These are phyloP conservation scores for Pleuronectes platessa DNA, from an alignment of 2,113 vertebrate species.

Conservation along the genomic window DNA sequence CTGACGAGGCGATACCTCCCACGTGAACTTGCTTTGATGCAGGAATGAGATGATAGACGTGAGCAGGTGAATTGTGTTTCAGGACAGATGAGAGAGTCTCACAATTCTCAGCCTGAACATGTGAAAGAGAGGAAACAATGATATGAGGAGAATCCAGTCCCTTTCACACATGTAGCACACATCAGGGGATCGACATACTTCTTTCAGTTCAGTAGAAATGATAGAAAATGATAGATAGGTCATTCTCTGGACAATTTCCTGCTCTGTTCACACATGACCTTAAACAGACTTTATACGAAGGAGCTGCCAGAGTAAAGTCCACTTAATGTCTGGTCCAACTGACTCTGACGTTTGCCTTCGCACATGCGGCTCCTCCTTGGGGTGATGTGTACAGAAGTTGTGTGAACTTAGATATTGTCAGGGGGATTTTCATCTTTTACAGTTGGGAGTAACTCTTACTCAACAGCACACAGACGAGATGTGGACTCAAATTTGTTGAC, in stretches of 20 bases:
- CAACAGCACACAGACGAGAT: neutral
- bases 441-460: neutral
- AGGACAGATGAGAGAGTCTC: neutral
- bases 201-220: neutral
- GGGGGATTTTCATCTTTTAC: neutral
- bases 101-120: neutral
- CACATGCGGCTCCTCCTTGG: neutral
- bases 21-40: neutral
- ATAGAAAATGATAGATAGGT: neutral
- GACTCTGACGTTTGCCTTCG: neutral
- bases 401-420: neutral
- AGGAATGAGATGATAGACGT: neutral
- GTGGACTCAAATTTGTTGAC: constrained; percentile 4
- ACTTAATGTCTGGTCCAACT: neutral
- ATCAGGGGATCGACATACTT: neutral
- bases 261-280: neutral
- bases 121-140: neutral
- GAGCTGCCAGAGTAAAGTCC: neutral
- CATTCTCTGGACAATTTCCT: neutral
- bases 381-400: neutral
- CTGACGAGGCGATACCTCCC: neutral
- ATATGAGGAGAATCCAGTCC: neutral
- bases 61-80: constrained; percentile 11
- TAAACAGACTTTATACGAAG: neutral
- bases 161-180: neutral